These are phyloP conservation scores for Polymixis lichenea DNA, from an alignment of 2,888 invertebrate genomes.

Conservation along the genomic window DNA sequence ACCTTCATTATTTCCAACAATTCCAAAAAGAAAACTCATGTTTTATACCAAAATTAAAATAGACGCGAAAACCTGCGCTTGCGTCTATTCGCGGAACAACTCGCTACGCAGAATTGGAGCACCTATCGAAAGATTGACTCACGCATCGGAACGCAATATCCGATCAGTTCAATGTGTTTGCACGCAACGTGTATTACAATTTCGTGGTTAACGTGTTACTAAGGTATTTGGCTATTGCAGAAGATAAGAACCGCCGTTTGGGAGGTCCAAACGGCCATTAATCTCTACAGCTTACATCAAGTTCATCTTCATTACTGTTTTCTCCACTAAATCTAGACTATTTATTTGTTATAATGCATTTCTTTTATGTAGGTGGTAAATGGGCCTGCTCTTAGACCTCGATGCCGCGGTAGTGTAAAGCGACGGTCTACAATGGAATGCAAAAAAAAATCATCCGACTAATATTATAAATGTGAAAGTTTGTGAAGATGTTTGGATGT, in stretches of 20 bases:
- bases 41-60: conserved; percentile 54
- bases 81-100: conserved; percentile 74
- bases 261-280: neutral
- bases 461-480: too few relatives aligned
- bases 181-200: conserved; percentile 63
- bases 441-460: too few relatives aligned
- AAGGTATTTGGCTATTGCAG: conserved; percentile 48
- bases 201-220: conserved; percentile 53
- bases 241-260: conserved; percentile 11
- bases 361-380: neutral
- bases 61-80: conserved; percentile 59
- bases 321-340: neutral
- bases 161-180: conserved; percentile 69
- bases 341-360: too few relatives aligned
- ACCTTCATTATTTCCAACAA: conserved; percentile 18
- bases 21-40: conserved; percentile 36
- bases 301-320: neutral
- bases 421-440: neutral
- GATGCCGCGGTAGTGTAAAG: neutral
- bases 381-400: neutral
- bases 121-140: conserved; percentile 81
- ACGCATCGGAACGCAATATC: conserved; percentile 77
- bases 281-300: neutral
- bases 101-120: conserved; percentile 75
- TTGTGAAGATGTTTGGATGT: too few relatives aligned